phyloP scores from a whole-genome alignment of 2,113 vertebrate species.

The Phyllostomus discolor region DNA sequence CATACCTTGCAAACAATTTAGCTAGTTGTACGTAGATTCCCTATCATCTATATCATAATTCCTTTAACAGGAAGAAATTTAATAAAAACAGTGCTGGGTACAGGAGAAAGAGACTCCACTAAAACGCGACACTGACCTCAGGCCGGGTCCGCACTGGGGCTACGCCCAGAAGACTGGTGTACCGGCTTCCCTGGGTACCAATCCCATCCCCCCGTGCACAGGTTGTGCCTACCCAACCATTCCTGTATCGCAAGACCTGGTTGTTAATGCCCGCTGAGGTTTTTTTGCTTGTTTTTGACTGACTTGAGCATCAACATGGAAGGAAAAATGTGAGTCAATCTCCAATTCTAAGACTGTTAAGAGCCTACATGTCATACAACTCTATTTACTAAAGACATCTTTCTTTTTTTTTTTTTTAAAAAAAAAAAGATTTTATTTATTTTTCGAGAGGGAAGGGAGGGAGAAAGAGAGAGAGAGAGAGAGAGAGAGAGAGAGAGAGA shows the following conservation, averaged over 20 bases:
- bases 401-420: no score
- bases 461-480: no score
- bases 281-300: neutral
- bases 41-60: neutral
- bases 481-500: no score
- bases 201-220: neutral
- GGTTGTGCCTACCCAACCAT: neutral
- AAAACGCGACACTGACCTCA: neutral
- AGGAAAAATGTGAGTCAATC: neutral
- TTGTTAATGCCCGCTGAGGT: neutral
- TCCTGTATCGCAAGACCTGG: neutral
- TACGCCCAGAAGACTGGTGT: neutral
- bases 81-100: neutral
- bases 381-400: slow-evolving; percentile 31
- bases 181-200: neutral
- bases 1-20: neutral
- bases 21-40: neutral
- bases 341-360: neutral
- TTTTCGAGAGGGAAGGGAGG: no score
- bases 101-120: neutral
- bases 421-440: no score
- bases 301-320: neutral
- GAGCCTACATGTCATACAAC: neutral
- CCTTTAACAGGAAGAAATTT: slow-evolving; percentile 5
- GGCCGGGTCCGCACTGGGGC: neutral